Base-by-base conservation (phyloP, 2,888 invertebrate genomes). In the Erannis defoliaria region DNA sequence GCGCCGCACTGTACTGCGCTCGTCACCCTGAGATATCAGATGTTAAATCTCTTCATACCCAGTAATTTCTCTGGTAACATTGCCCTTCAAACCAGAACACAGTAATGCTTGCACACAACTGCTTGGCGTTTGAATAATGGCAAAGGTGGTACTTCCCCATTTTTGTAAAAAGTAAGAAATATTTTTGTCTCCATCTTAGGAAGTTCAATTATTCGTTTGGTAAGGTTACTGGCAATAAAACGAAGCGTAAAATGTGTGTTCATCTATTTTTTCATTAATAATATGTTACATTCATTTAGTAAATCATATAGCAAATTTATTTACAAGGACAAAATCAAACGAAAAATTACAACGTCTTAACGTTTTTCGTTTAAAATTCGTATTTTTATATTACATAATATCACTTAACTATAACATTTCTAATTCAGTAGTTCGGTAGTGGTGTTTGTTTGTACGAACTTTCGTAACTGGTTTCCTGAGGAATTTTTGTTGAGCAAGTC, bases 301-400 rank as follows among this genome's bases (percentile, higher is more conserved):
- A 89, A 92, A 93, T 91, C 86, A 93, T 92, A 93, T 88, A 91
- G 91, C 93, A 90, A 92, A 90, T 91, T 86, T 80, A 93, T 93
- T 91, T 93, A 93, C 93, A 93, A 88, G 90, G 91, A 89, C 88
- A 81, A 91, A n/a, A 86, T 81, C 73, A 89, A 93, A 93, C 87
- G 80, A 86, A 90, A 84, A 88, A 82, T 85, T 76, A 84, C 84
- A 88, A 89, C 86, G 86, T 86, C 72, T 84, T 78, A 91, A 92
- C 92, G 90, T 81, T 81, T 86, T 80, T 78, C 76, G 76, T 89
- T 92, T 92, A 92, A 93, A 93, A 93, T 93, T 93, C 93, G 93
- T 93, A 89, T 88, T 88, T 86, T 90, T 91, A 90, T 91, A 85
- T 90, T 89, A 90, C 86, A 90, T 89, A 88, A 90, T 89, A 91